These are phyloP conservation scores for Anaspis maculata DNA, from an alignment of 2,888 invertebrate genomes.

Conservation along the genomic window DNA sequence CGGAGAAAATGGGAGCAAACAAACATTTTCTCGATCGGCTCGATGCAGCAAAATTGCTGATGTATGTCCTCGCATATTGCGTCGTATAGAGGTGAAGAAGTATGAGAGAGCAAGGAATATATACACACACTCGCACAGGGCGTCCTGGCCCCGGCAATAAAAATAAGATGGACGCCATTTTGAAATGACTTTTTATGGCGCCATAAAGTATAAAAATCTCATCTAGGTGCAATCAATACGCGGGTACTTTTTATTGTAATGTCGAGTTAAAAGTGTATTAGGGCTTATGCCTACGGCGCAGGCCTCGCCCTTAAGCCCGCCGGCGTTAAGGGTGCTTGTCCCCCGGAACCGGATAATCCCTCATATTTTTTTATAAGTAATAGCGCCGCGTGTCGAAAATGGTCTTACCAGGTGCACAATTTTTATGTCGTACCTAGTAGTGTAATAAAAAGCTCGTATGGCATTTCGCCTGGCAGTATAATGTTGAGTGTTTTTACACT, in stretches of 20 bases:
- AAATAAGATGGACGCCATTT: constrained; percentile 38
- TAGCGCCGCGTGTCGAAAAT: constrained; percentile 30
- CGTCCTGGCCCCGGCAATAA: too few species aligned
- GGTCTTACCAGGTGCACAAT: constrained; percentile 28
- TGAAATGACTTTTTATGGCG: constrained; percentile 34
- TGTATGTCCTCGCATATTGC: too few species aligned
- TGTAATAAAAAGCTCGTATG: constrained; percentile 13
- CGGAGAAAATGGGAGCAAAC: too few species aligned
- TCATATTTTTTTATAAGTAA: constrained; percentile 30
- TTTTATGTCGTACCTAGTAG: too few species aligned
- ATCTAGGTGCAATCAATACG: constrained; percentile 35
- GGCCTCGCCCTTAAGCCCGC: constrained; percentile 20
- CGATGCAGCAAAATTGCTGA: too few species aligned
- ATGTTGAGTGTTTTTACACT: too few species aligned
- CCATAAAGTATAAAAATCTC: constrained; percentile 38
- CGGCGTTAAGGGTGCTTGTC: constrained; percentile 21
- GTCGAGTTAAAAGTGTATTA: constrained; percentile 34
- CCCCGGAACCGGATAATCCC: constrained; percentile 24
- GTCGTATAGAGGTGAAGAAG: too few species aligned
- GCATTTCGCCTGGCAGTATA: too few species aligned
- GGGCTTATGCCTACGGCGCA: constrained; percentile 16
- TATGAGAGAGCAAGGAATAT: too few species aligned
- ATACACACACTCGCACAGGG: too few species aligned
- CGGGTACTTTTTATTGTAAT: constrained; percentile 33
- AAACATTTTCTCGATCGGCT: too few species aligned